Base-by-base conservation (phyloP, 2,797 vertebrate genomes). In the Agapornis canus region DNA sequence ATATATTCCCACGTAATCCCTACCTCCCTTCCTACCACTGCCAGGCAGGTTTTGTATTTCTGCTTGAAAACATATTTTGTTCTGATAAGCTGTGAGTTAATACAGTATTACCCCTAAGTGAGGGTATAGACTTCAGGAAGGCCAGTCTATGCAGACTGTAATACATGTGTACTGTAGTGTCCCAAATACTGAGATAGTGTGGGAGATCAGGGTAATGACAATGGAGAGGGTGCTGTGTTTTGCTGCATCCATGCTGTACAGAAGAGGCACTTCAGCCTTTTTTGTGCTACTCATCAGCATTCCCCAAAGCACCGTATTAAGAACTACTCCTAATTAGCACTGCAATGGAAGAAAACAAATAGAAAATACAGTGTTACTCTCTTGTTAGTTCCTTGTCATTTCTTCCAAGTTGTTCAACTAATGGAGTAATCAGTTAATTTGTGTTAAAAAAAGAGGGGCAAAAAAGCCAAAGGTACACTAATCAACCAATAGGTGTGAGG, bases 311-410 rank as follows among this genome's bases (percentile, higher is more conserved):
- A 83, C 82, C 11, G 3, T 56, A 92, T 73, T 63, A 47, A 91
- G 85, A 94, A 82, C 91, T 95, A 90, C 87, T 93, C 69, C 79
- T 95, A 95, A 96, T 96, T 92, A 92, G 91, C 91, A 90, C 71
- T 84, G 90, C 85, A 96, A 86, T 1, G 5, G 77, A 91, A 85
- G 87, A 92, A 96, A 93, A 94, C 94, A 96, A 95, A 95, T 64
- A 95, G 82, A 88, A 96, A 95, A 94, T 88, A 91, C 91, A 94
- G 84, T 90, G 94, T 94, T 95, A 92, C 82, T 77, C 93, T 93
- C 95, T 60, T 96, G 91, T 96, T 94, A 91, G 90, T 94, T 94
- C 90, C 90, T 94, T 94, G 95, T 91, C 79, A 86, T 88, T 94
- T 81, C 91, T 95, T 71, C 87, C 76, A 40, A 92, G 91, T 96